A percentile compares a stretch with the other conserved stretches of the same genome.
Conservation (phyloP, 1,140 invertebrate species). For the Drosophila setifemur region DNA sequence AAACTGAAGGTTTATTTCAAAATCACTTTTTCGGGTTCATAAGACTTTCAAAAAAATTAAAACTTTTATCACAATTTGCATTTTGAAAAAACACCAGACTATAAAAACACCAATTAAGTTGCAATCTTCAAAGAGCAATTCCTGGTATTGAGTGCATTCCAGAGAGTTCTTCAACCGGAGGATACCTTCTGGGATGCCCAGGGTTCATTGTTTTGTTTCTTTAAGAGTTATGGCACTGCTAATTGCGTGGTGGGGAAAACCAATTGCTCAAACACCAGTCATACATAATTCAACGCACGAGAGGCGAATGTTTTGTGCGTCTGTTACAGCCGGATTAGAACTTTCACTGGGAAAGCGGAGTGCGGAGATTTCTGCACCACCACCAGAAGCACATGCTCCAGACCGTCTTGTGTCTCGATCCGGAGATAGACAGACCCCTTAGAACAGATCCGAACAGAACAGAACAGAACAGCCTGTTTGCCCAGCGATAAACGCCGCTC, state of each 20-base stretch:
- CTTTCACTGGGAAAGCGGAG: constrained; percentile 68
- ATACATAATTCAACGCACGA: constrained; percentile 55
- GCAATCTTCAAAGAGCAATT: no score
- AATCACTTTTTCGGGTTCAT: no score
- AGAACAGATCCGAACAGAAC: no score
- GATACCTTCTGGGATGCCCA: no score
- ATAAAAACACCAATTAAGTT: no score
- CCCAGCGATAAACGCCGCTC: constrained; percentile 29
- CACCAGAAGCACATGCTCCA: neutral
- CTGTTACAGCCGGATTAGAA: constrained; percentile 67
- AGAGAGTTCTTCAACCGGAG: no score
- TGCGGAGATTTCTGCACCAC: neutral
- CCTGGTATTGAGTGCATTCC: no score
- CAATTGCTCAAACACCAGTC: constrained; percentile 40
- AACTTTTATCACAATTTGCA: no score
- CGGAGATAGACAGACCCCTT: neutral
- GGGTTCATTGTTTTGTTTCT: neutral
- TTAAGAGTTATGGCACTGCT: neutral
- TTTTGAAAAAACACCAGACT: no score
- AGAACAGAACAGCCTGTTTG: constrained; percentile 29
- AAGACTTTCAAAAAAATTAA: no score
- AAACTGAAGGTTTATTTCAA: no score
- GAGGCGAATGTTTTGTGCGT: constrained; percentile 33
- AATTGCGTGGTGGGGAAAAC: neutral
- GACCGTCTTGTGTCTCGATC: neutral